Conservation (phyloP, 2,888 invertebrate species). For the Lasioglossum oenotherae region DNA sequence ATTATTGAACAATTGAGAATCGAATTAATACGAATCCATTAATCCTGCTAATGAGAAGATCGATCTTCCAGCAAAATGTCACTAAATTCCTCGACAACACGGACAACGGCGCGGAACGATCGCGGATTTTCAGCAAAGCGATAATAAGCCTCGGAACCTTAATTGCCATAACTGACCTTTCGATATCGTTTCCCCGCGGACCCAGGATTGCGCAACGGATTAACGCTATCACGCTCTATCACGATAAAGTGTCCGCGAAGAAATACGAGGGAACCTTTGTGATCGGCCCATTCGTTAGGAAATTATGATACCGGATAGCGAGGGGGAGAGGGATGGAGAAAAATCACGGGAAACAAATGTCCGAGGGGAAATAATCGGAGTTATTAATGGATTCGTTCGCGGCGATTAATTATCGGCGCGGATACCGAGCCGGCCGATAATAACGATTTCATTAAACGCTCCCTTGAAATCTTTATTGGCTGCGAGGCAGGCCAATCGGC, state of each 20-base stretch:
- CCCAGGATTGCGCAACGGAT: slow-evolving; percentile 41
- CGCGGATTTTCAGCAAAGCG: slow-evolving; percentile 27
- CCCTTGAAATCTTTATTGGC: slow-evolving; percentile 56
- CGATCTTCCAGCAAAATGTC: neutral
- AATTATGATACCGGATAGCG: slow-evolving; percentile 25
- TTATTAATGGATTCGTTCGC: slow-evolving; percentile 46
- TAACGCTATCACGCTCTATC: slow-evolving; percentile 49
- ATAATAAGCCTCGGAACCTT: slow-evolving; percentile 37
- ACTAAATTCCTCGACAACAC: neutral
- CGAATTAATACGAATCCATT: neutral
- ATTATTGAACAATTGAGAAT: neutral
- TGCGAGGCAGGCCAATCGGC: slow-evolving; percentile 35
- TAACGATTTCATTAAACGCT: slow-evolving; percentile 55
- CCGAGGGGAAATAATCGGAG: slow-evolving; percentile 38
- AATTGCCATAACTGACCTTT: slow-evolving; percentile 60
- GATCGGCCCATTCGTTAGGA: slow-evolving; percentile 22
- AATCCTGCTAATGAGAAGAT: neutral
- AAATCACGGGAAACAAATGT: slow-evolving; percentile 37
- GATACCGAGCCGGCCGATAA: slow-evolving; percentile 16
- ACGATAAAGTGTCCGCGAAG: slow-evolving; percentile 31
- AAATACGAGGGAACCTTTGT: slow-evolving; percentile 44
- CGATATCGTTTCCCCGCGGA: slow-evolving; percentile 46
- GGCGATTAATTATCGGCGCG: slow-evolving; percentile 50
- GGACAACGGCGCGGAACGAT: neutral
- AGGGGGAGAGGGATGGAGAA: neutral